phyloP scores from a whole-genome alignment of 2,888 invertebrate species.

The Drosophila emarginata region DNA sequence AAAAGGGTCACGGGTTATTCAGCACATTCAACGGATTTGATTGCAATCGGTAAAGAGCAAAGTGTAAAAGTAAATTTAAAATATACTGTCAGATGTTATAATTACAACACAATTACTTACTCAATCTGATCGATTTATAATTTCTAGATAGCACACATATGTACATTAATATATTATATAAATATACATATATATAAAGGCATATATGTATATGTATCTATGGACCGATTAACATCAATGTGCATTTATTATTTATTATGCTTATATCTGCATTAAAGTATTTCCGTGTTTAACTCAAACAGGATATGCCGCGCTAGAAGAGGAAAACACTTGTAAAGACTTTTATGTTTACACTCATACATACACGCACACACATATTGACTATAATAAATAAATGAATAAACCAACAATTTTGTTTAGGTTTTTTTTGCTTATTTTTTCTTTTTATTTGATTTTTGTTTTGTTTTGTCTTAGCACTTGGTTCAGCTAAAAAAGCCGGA shows the following conservation, averaged over 20 bases:
- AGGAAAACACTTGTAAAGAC: slow-evolving; percentile 13
- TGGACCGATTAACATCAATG: slow-evolving; percentile 46
- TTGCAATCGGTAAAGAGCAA: slow-evolving; percentile 16
- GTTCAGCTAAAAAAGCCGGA: slow-evolving; percentile 51
- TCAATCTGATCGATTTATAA: slow-evolving; percentile 53
- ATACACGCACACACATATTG: slow-evolving; percentile 8
- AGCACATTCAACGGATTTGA: slow-evolving; percentile 10
- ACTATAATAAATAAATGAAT: neutral
- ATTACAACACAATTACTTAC: slow-evolving; percentile 33
- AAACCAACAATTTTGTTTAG: slow-evolving; percentile 3
- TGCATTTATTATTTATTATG: slow-evolving; percentile 58
- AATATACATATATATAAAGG: slow-evolving; percentile 17
- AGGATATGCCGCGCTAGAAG: neutral
- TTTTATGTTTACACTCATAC: slow-evolving; percentile 20
- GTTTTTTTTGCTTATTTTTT: slow-evolving; percentile 13
- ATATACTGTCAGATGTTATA: slow-evolving; percentile 39
- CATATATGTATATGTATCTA: slow-evolving; percentile 40
- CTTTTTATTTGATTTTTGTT: slow-evolving; percentile 19
- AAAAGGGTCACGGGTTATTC: neutral
- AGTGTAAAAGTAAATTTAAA: slow-evolving; percentile 33
- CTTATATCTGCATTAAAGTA: slow-evolving; percentile 47
- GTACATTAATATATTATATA: neutral
- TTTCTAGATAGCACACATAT: slow-evolving; percentile 25
- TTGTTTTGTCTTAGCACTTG: slow-evolving; percentile 41
- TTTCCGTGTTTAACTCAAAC: slow-evolving; percentile 45